Conservation (phyloP, 2,797 vertebrate species). For the Ptychobarbus kaznakovi region DNA sequence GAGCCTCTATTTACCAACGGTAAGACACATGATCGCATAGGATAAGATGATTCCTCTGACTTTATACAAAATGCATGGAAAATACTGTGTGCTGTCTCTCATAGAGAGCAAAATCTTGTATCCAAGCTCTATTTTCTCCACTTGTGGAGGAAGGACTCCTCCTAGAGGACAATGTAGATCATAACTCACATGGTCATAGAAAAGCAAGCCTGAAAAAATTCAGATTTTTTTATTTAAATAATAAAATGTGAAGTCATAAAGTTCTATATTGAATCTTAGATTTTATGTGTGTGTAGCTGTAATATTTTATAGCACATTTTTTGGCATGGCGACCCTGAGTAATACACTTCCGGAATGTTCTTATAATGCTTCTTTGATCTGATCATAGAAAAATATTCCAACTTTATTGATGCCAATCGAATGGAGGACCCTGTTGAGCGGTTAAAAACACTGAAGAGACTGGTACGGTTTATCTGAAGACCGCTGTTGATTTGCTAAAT, state of each 20-base stretch:
- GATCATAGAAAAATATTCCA: slow-evolving; percentile 89
- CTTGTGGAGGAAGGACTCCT: slow-evolving; percentile 40
- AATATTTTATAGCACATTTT: not conserved
- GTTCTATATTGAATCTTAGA: not conserved
- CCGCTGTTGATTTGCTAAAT: not conserved
- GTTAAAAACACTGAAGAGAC: slow-evolving; percentile 91
- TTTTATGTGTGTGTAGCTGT: not conserved
- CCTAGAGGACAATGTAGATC: slow-evolving; percentile 41
- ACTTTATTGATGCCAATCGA: slow-evolving; percentile 97
- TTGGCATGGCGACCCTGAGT: not conserved
- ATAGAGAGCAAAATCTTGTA: not conserved
- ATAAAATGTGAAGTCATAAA: not conserved
- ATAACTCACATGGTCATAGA: not conserved
- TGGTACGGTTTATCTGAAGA: slow-evolving; percentile 81
- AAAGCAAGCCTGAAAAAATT: not conserved
- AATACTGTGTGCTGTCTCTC: not conserved
- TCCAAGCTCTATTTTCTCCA: not conserved
- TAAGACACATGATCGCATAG: slow-evolving; percentile 69
- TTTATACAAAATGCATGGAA: not conserved
- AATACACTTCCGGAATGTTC: not conserved
- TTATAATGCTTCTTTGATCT: slow-evolving; percentile 12
- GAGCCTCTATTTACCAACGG: slow-evolving; percentile 98
- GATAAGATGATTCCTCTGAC: not conserved
- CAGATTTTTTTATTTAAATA: not conserved
- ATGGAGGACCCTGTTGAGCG: slow-evolving; percentile 91